phyloP scores from a whole-genome alignment of 1,140 invertebrate species.

The Bicyclus anynana region DNA sequence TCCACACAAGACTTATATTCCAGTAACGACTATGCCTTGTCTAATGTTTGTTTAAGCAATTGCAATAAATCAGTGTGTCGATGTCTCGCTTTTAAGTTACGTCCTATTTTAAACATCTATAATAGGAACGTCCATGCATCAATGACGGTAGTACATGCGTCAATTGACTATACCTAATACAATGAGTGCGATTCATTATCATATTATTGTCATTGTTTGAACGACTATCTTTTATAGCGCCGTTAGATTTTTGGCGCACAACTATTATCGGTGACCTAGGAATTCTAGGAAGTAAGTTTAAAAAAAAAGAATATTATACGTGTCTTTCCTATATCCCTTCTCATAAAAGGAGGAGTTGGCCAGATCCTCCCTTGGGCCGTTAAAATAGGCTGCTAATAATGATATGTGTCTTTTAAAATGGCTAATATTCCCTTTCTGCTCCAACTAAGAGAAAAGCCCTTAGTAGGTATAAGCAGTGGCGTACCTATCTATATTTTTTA shows the following conservation, averaged over 20 bases:
- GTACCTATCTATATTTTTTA: too few species aligned
- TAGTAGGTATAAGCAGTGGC: too few species aligned
- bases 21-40: constrained; percentile 22
- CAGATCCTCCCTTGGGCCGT: too few species aligned
- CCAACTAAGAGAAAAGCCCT: too few species aligned
- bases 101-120: constrained; percentile 52
- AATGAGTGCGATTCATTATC: constrained; percentile 7
- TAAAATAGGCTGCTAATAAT: too few species aligned
- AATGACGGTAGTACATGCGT: constrained; percentile 47
- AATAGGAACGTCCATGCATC: constrained; percentile 40
- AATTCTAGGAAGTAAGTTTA: too few species aligned
- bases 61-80: constrained; percentile 51
- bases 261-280: too few species aligned
- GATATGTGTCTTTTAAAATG: too few species aligned
- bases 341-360: too few species aligned
- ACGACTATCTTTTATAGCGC: neutral
- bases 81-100: constrained; percentile 46
- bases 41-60: constrained; percentile 41
- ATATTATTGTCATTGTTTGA: constrained; percentile 13
- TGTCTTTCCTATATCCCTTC: too few species aligned
- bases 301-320: too few species aligned
- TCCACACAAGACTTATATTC: constrained; percentile 38
- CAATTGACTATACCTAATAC: constrained; percentile 29
- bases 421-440: too few species aligned
- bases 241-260: neutral